Evolutionary conservation across 1,140 invertebrate genomes (phyloP).

Genomic region (Pomacea maculata): DNA sequence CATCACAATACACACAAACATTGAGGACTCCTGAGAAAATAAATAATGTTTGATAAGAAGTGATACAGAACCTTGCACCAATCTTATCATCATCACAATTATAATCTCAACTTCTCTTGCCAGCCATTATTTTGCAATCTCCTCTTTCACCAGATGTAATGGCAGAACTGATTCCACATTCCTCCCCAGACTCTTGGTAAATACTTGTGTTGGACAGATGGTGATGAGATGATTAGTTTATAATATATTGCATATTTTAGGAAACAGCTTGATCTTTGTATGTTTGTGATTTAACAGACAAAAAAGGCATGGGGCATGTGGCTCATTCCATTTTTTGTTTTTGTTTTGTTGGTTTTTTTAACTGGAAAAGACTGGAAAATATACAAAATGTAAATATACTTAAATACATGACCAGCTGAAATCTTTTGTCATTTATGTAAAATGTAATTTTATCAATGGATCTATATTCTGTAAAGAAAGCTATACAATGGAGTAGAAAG

Average conservation of each 20-base stretch:
- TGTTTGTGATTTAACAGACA: background rate
- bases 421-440: too few species aligned
- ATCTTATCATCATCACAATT: background rate
- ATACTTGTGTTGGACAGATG: too few species aligned
- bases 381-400: too few species aligned
- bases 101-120: background rate
- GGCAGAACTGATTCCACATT: background rate
- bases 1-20: constrained; percentile 60
- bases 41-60: background rate
- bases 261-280: background rate
- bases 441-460: too few species aligned
- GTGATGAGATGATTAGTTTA: too few species aligned
- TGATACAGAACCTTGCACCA: background rate
- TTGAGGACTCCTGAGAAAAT: constrained; percentile 52
- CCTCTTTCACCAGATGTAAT: background rate
- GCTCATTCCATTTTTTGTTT: too few species aligned
- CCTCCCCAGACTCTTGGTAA: background rate
- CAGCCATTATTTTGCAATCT: background rate
- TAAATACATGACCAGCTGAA: too few species aligned
- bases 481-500: too few species aligned
- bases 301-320: too few species aligned
- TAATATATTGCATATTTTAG: background rate
- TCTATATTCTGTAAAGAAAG: too few species aligned
- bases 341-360: too few species aligned
- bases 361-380: too few species aligned